These are phyloP conservation scores for Nothoprocta perdicaria DNA, from an alignment of 2,113 vertebrate species.

Conservation along the genomic window DNA sequence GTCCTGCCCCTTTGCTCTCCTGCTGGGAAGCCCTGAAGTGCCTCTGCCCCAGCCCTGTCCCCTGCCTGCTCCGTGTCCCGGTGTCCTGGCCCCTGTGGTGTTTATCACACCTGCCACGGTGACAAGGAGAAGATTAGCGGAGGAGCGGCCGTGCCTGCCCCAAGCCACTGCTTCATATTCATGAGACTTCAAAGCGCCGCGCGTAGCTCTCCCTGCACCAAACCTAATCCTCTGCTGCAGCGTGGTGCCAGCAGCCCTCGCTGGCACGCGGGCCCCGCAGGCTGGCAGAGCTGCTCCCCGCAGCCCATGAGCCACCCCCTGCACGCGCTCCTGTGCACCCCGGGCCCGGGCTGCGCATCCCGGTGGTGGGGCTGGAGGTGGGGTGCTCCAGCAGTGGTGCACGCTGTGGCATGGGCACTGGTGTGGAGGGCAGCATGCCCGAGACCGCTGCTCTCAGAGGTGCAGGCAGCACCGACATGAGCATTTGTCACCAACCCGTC, in stretches of 20 bases:
- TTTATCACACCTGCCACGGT: slow-evolving; percentile 60
- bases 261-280: neutral
- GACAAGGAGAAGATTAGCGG: slow-evolving; percentile 43
- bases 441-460: neutral
- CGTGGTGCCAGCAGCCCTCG: neutral
- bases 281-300: neutral
- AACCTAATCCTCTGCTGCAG: slow-evolving; percentile 68
- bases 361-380: neutral
- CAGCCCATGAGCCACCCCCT: neutral
- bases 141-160: slow-evolving; percentile 45
- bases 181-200: slow-evolving; percentile 70
- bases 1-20: neutral
- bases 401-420: fast-evolving
- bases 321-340: neutral
- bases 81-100: neutral
- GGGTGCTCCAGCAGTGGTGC: neutral
- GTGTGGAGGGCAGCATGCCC: fast-evolving
- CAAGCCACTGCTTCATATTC: slow-evolving; percentile 69
- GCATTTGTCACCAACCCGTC: neutral
- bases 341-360: no score
- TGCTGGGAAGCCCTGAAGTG: neutral
- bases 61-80: neutral
- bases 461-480: neutral
- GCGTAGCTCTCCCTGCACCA: slow-evolving; percentile 52
- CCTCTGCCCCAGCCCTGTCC: neutral